phyloP scores from a whole-genome alignment of 2,888 invertebrate genomes.

The Norana najaformis region DNA sequence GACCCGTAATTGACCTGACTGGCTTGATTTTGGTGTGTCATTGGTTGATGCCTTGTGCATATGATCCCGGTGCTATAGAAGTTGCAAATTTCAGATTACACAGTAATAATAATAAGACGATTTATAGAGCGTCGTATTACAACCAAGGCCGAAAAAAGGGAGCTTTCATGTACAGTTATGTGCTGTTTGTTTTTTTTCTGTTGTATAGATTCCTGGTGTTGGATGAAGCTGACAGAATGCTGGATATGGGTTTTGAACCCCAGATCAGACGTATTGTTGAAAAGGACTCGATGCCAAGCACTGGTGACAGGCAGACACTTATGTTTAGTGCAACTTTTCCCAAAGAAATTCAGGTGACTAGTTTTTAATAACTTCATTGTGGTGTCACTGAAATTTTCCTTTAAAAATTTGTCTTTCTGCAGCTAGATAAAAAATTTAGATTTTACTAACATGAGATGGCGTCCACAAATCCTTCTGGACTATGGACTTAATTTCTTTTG shows the following conservation, averaged over 20 bases:
- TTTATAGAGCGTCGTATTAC: too few species aligned
- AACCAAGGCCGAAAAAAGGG: too few species aligned
- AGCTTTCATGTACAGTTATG: too few species aligned
- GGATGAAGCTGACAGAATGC: constrained; percentile 99
- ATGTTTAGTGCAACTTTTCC: constrained; percentile 99
- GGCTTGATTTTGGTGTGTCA: too few species aligned
- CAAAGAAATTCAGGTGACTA: constrained; percentile 83
- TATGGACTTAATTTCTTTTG: too few species aligned
- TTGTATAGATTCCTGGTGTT: constrained; percentile 78
- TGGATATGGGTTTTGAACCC: constrained; percentile 99
- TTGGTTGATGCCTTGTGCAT: too few species aligned
- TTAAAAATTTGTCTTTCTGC: neutral
- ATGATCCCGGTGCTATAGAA: too few species aligned
- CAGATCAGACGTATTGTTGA: constrained; percentile 87
- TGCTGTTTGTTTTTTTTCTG: neutral
- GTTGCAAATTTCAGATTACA: too few species aligned
- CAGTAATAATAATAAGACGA: too few species aligned
- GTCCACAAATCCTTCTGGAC: too few species aligned
- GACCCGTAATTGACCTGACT: too few species aligned
- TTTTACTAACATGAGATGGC: too few species aligned
- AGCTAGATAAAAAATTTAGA: neutral
- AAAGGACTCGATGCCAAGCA: constrained; percentile 89
- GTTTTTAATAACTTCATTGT: neutral
- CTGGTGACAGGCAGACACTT: constrained; percentile 92
- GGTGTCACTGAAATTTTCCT: neutral